Conservation (phyloP, 37 sponge, comb jelly and placozoan species). For the Cliona cf. orientalis region DNA sequence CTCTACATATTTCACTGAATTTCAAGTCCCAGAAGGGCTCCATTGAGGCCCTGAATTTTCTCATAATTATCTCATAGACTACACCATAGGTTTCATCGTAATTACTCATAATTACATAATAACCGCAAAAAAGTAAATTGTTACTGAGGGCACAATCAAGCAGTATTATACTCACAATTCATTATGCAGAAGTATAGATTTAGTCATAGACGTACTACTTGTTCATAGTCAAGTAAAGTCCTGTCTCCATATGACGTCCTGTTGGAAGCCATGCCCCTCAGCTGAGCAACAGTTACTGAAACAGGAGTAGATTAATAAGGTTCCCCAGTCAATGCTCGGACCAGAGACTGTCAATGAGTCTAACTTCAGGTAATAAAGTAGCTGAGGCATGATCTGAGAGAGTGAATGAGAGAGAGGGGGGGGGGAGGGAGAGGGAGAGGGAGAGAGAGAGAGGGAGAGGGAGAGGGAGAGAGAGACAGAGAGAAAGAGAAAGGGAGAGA, state of each 20-base stretch:
- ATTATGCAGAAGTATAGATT: neutral
- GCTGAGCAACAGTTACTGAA: conserved; percentile 41
- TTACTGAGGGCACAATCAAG: no score
- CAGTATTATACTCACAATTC: no score
- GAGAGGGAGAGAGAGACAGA: no score
- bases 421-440: neutral
- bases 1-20: no score
- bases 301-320: conserved; percentile 85
- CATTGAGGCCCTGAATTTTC: no score
- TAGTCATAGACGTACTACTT: neutral
- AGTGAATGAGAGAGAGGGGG: no score
- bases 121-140: no score
- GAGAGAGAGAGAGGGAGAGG: neutral
- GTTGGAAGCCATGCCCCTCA: conserved; percentile 41
- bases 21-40: no score
- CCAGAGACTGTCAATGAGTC: conserved; percentile 29
- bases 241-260: conserved; percentile 82
- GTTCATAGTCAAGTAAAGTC: conserved; percentile 37
- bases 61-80: no score
- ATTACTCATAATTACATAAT: no score
- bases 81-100: no score
- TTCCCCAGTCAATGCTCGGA: conserved; percentile 85
- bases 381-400: conserved; percentile 85
- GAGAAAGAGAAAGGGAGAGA: no score
- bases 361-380: conserved; percentile 79